Evolutionary conservation across 2,113 vertebrate species (phyloP).

Genomic region (Apistogramma diplotaenia): DNA sequence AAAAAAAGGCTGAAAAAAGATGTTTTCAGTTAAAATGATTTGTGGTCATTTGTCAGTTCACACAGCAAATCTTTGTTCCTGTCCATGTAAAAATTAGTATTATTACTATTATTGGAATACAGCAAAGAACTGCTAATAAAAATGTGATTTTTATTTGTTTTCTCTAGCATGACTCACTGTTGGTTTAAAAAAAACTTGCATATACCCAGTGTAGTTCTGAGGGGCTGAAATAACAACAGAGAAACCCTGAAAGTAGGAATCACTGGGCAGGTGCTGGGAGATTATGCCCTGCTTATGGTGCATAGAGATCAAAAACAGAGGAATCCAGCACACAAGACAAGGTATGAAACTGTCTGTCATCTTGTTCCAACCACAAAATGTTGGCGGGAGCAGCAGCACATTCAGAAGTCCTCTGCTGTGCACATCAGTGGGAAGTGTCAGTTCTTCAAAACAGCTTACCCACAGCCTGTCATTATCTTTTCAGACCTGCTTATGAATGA

Average conservation of each 20-base stretch:
- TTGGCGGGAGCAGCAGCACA: neutral
- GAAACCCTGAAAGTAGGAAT: too few relatives aligned
- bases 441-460: neutral
- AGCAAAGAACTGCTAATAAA: too few relatives aligned
- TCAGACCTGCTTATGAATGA: neutral
- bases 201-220: fast-evolving
- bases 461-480: neutral
- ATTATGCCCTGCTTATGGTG: neutral
- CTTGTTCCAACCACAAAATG: fast-evolving
- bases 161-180: fast-evolving
- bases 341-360: neutral
- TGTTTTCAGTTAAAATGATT: too few relatives aligned
- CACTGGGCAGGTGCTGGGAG: fast-evolving
- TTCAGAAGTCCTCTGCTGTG: neutral
- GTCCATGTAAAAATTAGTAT: too few relatives aligned
- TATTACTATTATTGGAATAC: too few relatives aligned
- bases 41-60: too few relatives aligned
- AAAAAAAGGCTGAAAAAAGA: too few relatives aligned
- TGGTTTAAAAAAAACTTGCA: too few relatives aligned
- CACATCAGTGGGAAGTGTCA: neutral
- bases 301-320: fast-evolving
- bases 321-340: neutral
- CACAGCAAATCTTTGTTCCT: too few relatives aligned
- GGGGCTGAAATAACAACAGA: too few relatives aligned
- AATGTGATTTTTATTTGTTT: too few relatives aligned